Evolutionary conservation across 2,113 vertebrate species (phyloP).

Genomic region (Trochalopteron elliotii): DNA sequence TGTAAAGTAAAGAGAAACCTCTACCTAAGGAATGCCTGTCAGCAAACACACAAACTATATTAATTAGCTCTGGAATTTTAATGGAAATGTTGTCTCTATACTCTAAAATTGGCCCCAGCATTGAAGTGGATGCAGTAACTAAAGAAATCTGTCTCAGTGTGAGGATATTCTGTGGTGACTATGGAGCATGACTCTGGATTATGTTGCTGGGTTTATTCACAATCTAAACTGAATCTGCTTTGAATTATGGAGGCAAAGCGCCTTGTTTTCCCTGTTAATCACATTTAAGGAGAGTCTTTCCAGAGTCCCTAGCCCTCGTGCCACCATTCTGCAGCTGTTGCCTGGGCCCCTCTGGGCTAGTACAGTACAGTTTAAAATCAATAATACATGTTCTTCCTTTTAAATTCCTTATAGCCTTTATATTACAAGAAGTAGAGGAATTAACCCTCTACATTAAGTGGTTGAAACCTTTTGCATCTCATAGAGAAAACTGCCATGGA

Average conservation of each 20-base stretch:
- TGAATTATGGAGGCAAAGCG: not conserved
- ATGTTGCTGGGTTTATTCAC: not conserved
- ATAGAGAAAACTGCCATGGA: not conserved
- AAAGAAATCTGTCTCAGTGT: not conserved
- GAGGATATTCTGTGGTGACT: fast-evolving
- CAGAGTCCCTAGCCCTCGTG: not conserved
- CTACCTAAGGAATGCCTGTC: too few relatives aligned
- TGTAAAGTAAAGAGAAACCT: not conserved
- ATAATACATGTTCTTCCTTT: not conserved
- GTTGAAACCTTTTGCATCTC: not conserved
- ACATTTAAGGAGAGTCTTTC: not conserved
- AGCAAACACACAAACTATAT: not conserved
- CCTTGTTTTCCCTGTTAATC: not conserved
- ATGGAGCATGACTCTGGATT: not conserved
- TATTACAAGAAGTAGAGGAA: not conserved
- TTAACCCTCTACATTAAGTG: not conserved
- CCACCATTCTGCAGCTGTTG: not conserved
- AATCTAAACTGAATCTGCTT: not conserved
- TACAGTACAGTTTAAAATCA: not conserved
- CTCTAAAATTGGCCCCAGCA: not conserved
- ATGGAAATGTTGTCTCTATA: not conserved
- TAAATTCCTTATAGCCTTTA: not conserved
- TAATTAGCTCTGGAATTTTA: not conserved
- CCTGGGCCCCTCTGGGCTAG: not conserved
- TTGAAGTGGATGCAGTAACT: not conserved